Conservation (phyloP, 2,888 invertebrate species). For the Lepidochrysops patricia region DNA sequence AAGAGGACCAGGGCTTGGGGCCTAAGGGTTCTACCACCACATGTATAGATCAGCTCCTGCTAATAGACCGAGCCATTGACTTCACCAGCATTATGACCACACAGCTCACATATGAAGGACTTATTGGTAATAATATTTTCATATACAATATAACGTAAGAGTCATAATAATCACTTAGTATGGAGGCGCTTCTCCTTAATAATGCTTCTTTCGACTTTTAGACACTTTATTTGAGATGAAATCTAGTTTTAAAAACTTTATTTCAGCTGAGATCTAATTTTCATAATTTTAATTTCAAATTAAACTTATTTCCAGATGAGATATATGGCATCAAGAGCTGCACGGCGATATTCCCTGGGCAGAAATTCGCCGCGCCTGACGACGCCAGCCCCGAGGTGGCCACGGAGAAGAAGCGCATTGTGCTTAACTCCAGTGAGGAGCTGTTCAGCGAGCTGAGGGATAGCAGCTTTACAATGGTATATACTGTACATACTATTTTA, state of each 20-base stretch:
- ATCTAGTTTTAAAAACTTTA: no score
- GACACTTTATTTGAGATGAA: no score
- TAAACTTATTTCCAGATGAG: constrained; percentile 78
- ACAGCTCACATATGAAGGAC: constrained; percentile 97
- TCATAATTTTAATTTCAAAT: background rate
- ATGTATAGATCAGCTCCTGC: constrained; percentile 88
- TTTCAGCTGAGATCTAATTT: no score
- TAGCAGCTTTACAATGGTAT: constrained; percentile 90
- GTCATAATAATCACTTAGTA: no score
- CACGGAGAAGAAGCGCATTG: constrained; percentile 81
- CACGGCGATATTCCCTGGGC: constrained; percentile 88
- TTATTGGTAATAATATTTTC: constrained; percentile 77
- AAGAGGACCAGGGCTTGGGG: constrained; percentile 69
- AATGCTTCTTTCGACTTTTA: no score
- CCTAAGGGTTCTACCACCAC: constrained; percentile 71
- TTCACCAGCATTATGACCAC: constrained; percentile 93
- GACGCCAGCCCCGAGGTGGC: constrained; percentile 75
- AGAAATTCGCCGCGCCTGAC: constrained; percentile 83
- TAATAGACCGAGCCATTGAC: constrained; percentile 94
- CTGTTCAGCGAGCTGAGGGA: constrained; percentile 92
- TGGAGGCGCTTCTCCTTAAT: no score
- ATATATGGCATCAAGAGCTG: constrained; percentile 89
- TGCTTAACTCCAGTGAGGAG: constrained; percentile 92
- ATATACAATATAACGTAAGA: no score
- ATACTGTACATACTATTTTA: constrained; percentile 18